Conservation (phyloP, 2,797 vertebrate genomes). For the Pygocentrus nattereri region DNA sequence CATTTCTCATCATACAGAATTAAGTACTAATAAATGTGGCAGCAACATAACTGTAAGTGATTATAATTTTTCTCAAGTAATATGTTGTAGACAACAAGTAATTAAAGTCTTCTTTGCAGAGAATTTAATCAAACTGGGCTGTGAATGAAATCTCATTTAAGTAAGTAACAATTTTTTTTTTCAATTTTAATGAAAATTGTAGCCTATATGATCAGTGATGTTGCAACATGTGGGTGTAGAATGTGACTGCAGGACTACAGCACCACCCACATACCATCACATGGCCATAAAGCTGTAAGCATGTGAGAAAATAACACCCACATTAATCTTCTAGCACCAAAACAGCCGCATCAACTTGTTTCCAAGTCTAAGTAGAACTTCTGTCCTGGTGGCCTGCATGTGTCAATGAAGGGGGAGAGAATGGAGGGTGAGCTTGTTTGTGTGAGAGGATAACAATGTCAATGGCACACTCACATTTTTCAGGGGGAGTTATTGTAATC, state of each 20-base stretch:
- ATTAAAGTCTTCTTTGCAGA: constrained; percentile 20
- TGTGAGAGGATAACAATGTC: constrained; percentile 3
- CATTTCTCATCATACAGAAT: constrained; percentile 29
- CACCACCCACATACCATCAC: constrained; percentile 1
- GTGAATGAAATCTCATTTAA: constrained; percentile 1
- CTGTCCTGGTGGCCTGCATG: constrained; percentile 10
- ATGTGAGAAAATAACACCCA: neutral
- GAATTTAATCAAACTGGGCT: constrained; percentile 12
- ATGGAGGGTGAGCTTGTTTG: neutral
- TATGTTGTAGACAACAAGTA: constrained; percentile 6
- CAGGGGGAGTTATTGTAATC: constrained; percentile 98
- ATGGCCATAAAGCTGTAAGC: neutral
- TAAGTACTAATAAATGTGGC: constrained; percentile 44
- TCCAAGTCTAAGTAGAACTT: neutral
- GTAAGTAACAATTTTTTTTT: neutral
- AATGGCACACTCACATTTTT: constrained; percentile 90
- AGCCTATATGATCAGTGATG: neutral
- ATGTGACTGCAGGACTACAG: constrained; percentile 2
- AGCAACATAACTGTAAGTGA: constrained; percentile 47
- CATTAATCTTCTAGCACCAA: neutral
- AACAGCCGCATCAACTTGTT: neutral
- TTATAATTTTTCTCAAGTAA: constrained; percentile 28
- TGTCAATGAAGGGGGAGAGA: constrained; percentile 36
- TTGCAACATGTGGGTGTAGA: neutral
- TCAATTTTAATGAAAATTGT: neutral